Base-by-base conservation (phyloP, 2,113 vertebrate species). In the Cebidichthys violaceus region DNA sequence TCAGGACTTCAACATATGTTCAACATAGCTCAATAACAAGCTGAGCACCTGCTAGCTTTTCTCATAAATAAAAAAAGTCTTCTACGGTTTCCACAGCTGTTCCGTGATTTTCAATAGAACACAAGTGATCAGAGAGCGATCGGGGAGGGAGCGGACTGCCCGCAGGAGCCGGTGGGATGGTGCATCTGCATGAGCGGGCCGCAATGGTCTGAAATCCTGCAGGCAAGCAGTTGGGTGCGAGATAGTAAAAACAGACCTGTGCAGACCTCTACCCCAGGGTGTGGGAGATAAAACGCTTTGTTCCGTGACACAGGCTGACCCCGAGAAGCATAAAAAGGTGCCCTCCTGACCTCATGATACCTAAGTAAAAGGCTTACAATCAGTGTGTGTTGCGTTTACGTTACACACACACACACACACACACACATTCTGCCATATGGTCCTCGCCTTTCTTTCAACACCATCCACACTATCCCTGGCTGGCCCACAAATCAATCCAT, bases 401-500 rank as follows among this genome's bases (percentile, higher is more conserved):
- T 65, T 50, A 4, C 17, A 33, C 33, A 33, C 33, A 33, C 31
- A 33, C 31, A 33, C 31, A 33, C 31, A 33, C 31, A 69, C 52
- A 81, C 70, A 74, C 77, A 70, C n/a, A 62, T 70, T 85, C 4
- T 59, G n/a, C 55, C 54, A 60, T 60, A 47, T 72, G 72, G 55
- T 80, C 65, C 65, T 69, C 20, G 52, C 70, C 75, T 61, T 81
- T 73, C 57, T 75, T 75, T 83, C 75, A 35, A 79, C 66, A 61
- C 68, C 59, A 57, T 69, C 57, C 75, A 83, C 68, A 15, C 33
- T 68, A 10, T 64, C 37, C 50, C 41, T 24, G 4, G 27, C 33
- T 69, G 60, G 60, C 78, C 77, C 79, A 85, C 86, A 87, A 89
- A 90, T 86, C 85, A 84, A 24, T 84, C 78, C 65, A 75, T 84